Conservation (phyloP, 35 echinoderm and acorn worm species). For the Ophioderma brevispina region DNA sequence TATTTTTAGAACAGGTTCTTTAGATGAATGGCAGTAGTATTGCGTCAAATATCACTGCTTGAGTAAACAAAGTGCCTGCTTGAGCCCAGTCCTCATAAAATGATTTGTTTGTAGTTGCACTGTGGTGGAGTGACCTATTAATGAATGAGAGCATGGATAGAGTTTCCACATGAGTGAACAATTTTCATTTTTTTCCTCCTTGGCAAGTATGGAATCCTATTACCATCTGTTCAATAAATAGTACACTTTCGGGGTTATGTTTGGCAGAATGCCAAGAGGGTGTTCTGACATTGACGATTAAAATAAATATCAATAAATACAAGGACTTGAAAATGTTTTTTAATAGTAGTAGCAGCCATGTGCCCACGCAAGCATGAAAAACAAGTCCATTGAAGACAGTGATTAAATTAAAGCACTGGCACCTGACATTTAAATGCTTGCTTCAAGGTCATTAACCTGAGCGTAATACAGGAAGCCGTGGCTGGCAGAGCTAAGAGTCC, state of each 20-base stretch:
- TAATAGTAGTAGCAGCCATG: not conserved
- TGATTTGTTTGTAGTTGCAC: not conserved
- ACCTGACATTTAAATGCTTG: not conserved
- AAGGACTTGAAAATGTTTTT: not conserved
- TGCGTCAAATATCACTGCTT: conserved; percentile 33
- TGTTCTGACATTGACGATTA: too few relatives aligned
- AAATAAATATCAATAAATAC: too few relatives aligned
- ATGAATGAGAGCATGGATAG: too few relatives aligned
- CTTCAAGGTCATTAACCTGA: conserved; percentile 2
- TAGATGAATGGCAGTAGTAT: conserved; percentile 36
- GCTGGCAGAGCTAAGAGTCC: not conserved
- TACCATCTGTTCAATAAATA: too few relatives aligned
- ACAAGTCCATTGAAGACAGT: not conserved
- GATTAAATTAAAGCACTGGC: not conserved
- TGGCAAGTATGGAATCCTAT: too few relatives aligned
- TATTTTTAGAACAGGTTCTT: conserved; percentile 45
- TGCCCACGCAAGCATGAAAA: not conserved
- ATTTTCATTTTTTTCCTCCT: too few relatives aligned
- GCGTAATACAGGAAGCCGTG: not conserved
- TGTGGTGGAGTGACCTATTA: too few relatives aligned
- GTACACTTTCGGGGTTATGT: too few relatives aligned
- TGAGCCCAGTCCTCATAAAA: not conserved
- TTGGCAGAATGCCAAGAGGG: too few relatives aligned
- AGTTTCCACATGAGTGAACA: too few relatives aligned
- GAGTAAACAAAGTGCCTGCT: conserved; percentile 32